Percentiles rank a stretch among this genome's conserved stretches.
These are phyloP conservation scores for Edolisoma coerulescens DNA, from an alignment of 2,113 vertebrate species.

Conservation along the genomic window DNA sequence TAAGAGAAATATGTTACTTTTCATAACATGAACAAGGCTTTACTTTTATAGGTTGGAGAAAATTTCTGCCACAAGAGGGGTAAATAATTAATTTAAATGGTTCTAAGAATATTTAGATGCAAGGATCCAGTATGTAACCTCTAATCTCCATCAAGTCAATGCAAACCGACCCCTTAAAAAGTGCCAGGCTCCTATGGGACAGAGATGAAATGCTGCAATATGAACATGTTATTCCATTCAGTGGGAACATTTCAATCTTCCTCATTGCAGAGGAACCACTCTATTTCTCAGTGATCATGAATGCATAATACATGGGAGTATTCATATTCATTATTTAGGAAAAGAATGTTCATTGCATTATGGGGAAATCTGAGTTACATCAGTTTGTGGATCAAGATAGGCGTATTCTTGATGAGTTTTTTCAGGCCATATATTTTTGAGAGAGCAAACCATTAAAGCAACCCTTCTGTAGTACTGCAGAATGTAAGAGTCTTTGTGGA, in stretches of 20 bases:
- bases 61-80: not conserved
- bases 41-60: not conserved
- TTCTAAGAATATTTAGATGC: not conserved
- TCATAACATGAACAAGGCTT: not conserved
- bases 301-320: not conserved
- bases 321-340: conserved; percentile 30
- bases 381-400: not conserved
- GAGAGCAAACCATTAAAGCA: not conserved
- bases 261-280: not conserved
- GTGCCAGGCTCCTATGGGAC: not conserved
- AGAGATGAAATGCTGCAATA: not conserved
- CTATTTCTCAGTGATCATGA: not conserved
- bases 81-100: not conserved
- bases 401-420: not conserved
- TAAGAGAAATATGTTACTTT: not conserved
- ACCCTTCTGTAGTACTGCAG: not conserved
- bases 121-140: not conserved
- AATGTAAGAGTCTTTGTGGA: not conserved
- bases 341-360: not conserved
- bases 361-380: not conserved
- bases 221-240: not conserved
- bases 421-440: not conserved
- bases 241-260: not conserved
- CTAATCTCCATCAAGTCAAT: not conserved
- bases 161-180: not conserved